Percentiles rank a stretch among this genome's conserved stretches.
phyloP scores from a whole-genome alignment of 2,113 vertebrate genomes.

The Cairina moschata region DNA sequence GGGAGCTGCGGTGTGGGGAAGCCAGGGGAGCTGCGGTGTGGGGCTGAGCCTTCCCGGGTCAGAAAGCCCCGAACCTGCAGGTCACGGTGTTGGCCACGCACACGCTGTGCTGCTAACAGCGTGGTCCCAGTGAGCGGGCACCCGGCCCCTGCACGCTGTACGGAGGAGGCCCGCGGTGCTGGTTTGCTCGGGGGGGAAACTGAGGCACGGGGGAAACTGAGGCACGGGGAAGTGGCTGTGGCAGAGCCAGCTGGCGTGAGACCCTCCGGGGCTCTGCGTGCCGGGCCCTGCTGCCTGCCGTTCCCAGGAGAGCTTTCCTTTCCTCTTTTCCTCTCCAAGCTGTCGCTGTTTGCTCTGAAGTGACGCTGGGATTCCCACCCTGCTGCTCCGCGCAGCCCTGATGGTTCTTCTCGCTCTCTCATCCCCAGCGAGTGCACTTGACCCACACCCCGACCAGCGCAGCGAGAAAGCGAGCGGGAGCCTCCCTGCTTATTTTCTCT shows the following conservation, averaged over 20 bases:
- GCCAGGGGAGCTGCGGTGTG: neutral
- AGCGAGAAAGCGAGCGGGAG: neutral
- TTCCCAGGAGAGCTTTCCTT: neutral
- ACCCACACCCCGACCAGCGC: neutral
- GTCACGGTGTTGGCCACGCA: fast-evolving
- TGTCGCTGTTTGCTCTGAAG: neutral
- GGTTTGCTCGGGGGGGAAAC: neutral
- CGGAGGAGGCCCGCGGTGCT: neutral
- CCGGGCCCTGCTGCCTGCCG: neutral
- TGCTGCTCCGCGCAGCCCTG: neutral
- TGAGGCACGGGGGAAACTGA: neutral
- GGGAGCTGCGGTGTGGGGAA: neutral
- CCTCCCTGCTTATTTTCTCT: neutral
- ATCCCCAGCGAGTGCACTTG: neutral
- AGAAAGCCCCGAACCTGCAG: fast-evolving
- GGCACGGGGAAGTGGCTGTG: fast-evolving
- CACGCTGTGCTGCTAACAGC: neutral
- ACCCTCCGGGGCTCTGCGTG: neutral
- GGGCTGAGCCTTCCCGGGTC: neutral
- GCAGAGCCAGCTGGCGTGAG: neutral
- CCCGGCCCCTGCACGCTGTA: neutral
- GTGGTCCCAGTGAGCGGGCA: neutral
- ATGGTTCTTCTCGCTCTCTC: neutral
- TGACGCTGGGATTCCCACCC: neutral
- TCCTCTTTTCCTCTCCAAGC: neutral